Base-by-base conservation (phyloP, 1,140 invertebrate species). In the Pseudomyrmex pallidus region DNA sequence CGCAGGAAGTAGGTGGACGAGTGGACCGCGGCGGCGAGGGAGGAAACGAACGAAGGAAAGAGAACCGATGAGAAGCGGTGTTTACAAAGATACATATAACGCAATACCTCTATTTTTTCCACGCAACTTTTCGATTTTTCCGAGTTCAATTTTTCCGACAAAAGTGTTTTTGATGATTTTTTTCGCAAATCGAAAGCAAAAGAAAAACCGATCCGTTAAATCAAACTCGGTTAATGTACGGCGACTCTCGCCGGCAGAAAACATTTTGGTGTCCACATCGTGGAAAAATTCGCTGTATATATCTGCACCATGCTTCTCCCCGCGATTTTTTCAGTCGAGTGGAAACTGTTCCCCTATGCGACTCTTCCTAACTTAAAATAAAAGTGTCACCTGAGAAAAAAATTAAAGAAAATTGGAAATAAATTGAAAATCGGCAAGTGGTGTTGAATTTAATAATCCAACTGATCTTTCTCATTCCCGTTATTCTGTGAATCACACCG, bases 161-260 rank as follows among this genome's bases (percentile, higher is more conserved):
- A 89, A 86, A n/a, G n/a, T n/a, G n/a, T n/a, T 89, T 89, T 86
- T 87, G 54, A 54, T 70, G 87, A 89, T 89, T 88, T 88, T 74
- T 72, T 74, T 76, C 73, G 66, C 83, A 73, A 35, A 54, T 85
- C 85, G 85, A 82, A 86, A 88, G 61, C 87, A 85, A 82, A 88
- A 86, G 88, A 67, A 83, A 83, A 87, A 89, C 82, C 87, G 87
- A 89, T 90, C 88, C 89, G 86, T 89, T 90, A 90, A 91, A 91
- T 90, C 86, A 85, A 91, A 90, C 90, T 82, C 84, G 52, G 87
- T 87, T 88, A 88, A 88, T 89, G 84, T 82, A 86, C 66, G 80
- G 73, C 44, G 56, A 20, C 25, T 57, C 74, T 35, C 46, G 15
- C 35, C 72, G 35, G 35, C 77, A 17, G 54, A 80, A 80, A 70